phyloP scores from a whole-genome alignment of 2,888 invertebrate species.

The Lamellibrachia satsuma region DNA sequence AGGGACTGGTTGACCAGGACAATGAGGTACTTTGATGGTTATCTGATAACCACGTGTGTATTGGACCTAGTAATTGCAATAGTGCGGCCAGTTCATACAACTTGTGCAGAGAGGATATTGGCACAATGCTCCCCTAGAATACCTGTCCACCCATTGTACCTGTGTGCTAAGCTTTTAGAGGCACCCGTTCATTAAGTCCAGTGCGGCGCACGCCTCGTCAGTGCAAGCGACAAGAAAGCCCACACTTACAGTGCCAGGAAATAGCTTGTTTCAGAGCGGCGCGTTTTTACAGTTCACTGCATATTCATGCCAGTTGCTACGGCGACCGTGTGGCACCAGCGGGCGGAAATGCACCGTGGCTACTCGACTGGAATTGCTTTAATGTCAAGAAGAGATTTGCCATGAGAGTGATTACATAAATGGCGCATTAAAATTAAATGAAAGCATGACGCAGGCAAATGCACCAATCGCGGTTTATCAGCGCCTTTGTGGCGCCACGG shows the following conservation, averaged over 20 bases:
- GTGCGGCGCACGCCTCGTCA: neutral
- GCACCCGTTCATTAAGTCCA: neutral
- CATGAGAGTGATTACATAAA: slow-evolving; percentile 13
- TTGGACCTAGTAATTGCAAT: neutral
- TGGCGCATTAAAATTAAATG: slow-evolving; percentile 13
- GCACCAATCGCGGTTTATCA: neutral
- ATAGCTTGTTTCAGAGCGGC: neutral
- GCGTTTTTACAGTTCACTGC: slow-evolving; percentile 17
- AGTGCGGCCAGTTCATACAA: neutral
- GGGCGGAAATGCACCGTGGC: slow-evolving; percentile 4
- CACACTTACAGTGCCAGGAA: neutral
- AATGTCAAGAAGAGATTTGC: slow-evolving; percentile 17
- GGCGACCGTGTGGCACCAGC: neutral
- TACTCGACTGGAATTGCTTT: slow-evolving; percentile 17
- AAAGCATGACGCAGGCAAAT: neutral
- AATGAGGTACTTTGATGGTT: neutral
- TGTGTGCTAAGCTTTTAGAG: neutral
- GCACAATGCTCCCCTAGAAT: neutral
- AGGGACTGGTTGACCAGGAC: neutral
- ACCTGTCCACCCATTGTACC: neutral
- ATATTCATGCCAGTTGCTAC: neutral
- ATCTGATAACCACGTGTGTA: neutral
- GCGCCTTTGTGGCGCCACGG: neutral
- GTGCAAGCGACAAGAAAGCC: neutral
- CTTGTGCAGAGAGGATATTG: neutral